These are phyloP conservation scores for Noctilio leporinus DNA, from an alignment of 2,113 vertebrate genomes.

Conservation along the genomic window DNA sequence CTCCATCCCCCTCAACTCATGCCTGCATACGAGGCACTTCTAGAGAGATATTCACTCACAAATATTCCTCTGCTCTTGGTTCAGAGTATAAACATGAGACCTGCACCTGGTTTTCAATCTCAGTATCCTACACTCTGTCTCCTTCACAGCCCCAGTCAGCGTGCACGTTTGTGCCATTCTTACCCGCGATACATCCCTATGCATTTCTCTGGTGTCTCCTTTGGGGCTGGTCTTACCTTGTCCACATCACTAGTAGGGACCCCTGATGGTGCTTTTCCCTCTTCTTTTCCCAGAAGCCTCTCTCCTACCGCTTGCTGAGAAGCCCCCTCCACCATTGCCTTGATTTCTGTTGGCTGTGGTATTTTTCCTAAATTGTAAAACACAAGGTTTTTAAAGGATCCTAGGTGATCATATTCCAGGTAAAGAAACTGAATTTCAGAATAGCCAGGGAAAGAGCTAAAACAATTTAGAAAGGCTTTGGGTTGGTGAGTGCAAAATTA, in stretches of 20 bases:
- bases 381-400: background rate
- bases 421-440: constrained; percentile 29
- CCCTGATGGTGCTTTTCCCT: rapidly evolving
- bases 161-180: background rate
- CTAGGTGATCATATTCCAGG: background rate
- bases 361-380: constrained; percentile 41
- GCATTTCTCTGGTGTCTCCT: background rate
- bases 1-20: background rate
- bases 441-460: background rate
- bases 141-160: background rate
- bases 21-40: background rate
- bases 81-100: background rate
- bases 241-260: rapidly evolving
- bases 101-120: background rate
- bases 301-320: background rate
- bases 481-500: background rate
- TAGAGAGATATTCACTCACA: background rate
- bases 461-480: background rate
- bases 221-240: background rate
- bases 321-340: background rate
- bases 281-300: background rate
- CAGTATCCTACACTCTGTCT: background rate
- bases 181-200: background rate
- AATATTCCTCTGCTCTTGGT: background rate
- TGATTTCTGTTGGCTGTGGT: background rate